Evolutionary conservation across 2,113 vertebrate genomes (phyloP).

Genomic region (Notiomystis cincta): DNA sequence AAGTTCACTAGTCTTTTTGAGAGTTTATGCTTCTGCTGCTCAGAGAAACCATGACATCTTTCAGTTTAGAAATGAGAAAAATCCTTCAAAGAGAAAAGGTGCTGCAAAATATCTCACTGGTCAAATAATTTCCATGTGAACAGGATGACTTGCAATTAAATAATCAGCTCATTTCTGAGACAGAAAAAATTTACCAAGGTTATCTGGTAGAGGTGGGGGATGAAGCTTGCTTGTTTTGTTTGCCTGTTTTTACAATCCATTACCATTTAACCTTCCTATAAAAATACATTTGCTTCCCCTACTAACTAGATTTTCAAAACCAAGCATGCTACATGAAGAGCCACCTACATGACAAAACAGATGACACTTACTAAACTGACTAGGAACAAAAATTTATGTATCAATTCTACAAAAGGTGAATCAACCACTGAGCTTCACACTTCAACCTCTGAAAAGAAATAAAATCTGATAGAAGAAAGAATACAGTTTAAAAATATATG

Average conservation of each 20-base stretch:
- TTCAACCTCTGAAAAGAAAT: not conserved
- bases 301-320: not conserved
- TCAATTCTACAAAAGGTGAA: constrained; percentile 12
- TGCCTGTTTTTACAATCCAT: not conserved
- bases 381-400: not conserved
- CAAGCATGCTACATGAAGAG: not conserved
- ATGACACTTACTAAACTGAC: not conserved
- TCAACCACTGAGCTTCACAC: not conserved
- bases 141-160: not conserved
- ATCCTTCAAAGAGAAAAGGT: not conserved
- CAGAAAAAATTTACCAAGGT: not conserved
- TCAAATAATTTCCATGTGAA: not conserved
- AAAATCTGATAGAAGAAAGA: not conserved
- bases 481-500: not conserved
- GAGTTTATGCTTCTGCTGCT: not conserved
- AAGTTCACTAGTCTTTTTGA: not conserved
- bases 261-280: not conserved
- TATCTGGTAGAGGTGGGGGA: not conserved
- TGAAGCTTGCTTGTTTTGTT: not conserved
- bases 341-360: not conserved
- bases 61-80: not conserved
- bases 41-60: not conserved
- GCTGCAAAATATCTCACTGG: not conserved
- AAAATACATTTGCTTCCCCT: not conserved
- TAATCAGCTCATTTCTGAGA: not conserved